These are phyloP conservation scores for Erannis defoliaria DNA, from an alignment of 2,888 invertebrate species.

Conservation along the genomic window DNA sequence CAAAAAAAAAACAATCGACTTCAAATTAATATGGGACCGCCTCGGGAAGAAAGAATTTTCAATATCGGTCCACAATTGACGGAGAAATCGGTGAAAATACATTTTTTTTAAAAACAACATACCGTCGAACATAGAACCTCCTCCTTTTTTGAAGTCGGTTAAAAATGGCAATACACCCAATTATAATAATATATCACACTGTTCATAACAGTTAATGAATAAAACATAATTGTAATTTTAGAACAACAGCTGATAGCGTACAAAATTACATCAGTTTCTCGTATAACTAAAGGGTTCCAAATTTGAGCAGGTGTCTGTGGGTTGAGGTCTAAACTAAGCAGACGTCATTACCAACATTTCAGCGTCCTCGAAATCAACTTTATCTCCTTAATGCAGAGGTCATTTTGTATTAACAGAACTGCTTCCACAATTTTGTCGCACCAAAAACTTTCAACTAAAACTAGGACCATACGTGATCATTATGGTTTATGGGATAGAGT, in stretches of 20 bases:
- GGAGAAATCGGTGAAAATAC: too few species aligned
- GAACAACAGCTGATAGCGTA: constrained; percentile 36
- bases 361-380: constrained; percentile 22
- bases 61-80: too few species aligned
- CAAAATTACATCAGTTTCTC: constrained; percentile 62
- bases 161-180: too few species aligned
- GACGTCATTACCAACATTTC: constrained; percentile 45
- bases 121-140: too few species aligned
- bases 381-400: constrained; percentile 37
- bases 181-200: too few species aligned
- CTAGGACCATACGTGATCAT: constrained; percentile 48
- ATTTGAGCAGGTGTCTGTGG: constrained; percentile 70
- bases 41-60: too few species aligned
- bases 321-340: constrained; percentile 61
- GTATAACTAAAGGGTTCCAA: constrained; percentile 63
- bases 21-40: too few species aligned
- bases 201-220: not conserved
- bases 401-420: constrained; percentile 28
- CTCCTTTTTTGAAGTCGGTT: too few species aligned
- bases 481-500: constrained; percentile 50
- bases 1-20: too few species aligned
- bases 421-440: constrained; percentile 34
- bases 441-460: constrained; percentile 49
- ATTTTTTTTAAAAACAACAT: too few species aligned
- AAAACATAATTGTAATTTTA: constrained; percentile 25